Evolutionary conservation across 2,113 vertebrate genomes (phyloP), one percentile per base, ranked within the genome.

Genomic region (Dasyprocta punctata): DNA sequence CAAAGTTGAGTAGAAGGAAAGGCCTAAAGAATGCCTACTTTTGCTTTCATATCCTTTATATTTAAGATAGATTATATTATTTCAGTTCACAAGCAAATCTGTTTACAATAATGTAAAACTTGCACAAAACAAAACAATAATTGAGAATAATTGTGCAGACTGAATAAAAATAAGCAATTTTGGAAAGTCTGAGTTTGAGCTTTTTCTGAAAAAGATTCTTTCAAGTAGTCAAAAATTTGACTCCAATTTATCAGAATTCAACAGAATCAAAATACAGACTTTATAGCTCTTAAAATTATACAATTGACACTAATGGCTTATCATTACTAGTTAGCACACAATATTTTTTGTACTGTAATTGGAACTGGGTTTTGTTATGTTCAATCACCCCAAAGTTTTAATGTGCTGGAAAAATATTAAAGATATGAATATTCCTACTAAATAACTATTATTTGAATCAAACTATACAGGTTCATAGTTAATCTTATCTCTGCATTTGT

Each of bases 211-310:
- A 98, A 98, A 97, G 97, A 90, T 97, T 98, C 86, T 98, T 98
- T 98, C 98, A 98, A 98, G 98, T 98, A 98, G 96, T 98, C 98
- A 98, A 98, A 98, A 99, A 97, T 98, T 97, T 98, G 97, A 98
- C 98, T 98, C 98, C 98, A 98, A 98, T 98, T 98, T 98, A 97
- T 97, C 98, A 97, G 98, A 98, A 98, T 98, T 98, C 98, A 98
- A 98, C 89, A 98, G 96, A 98, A 98, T 98, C 98, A 97, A 98
- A 99, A 98, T 98, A 98, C 96, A 98, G 98, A 98, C 98, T 98
- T 98, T 98, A 97, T 95, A 99, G 98, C 97, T 98, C 94, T 97
- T 98, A 98, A 98, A 98, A 98, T 98, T 98, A 98, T 98, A 97
- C 97, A 98, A 96, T 98, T 98, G 98, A 98, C 98, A 98, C 94